Conservation (phyloP, 2,888 invertebrate species). For the Lycocerus yunnanus region DNA sequence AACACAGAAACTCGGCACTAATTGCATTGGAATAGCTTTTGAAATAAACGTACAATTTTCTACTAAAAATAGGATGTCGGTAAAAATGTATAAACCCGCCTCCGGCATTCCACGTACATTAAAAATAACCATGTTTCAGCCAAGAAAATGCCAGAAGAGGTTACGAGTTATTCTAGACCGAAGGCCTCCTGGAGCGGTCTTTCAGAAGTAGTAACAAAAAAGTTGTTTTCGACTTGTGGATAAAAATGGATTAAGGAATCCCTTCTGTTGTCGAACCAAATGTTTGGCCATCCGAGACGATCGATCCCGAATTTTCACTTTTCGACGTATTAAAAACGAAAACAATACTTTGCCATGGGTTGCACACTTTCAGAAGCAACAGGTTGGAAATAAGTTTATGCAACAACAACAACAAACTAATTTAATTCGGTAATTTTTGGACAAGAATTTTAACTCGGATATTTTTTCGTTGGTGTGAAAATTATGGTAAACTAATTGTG, state of each 20-base stretch:
- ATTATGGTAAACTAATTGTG: neutral
- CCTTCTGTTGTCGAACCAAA: too few species aligned
- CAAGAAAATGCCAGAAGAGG: conserved; percentile 26
- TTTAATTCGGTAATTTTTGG: neutral
- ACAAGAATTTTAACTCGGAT: neutral
- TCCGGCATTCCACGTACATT: conserved; percentile 28
- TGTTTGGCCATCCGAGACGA: too few species aligned
- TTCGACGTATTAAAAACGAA: too few species aligned
- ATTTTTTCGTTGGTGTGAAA: too few species aligned
- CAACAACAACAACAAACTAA: too few species aligned
- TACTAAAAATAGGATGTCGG: conserved; percentile 15
- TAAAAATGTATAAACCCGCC: conserved; percentile 21
- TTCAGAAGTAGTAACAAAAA: neutral
- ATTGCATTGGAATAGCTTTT: conserved; percentile 10
- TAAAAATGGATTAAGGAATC: too few species aligned
- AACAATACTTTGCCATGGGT: neutral
- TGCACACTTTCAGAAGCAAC: neutral
- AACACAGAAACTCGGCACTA: neutral
- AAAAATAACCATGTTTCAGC: conserved; percentile 27
- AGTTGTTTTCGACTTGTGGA: neutral
- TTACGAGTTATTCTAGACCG: conserved; percentile 29
- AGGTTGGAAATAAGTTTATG: neutral
- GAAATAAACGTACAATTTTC: conserved; percentile 9
- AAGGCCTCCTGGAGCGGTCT: conserved; percentile 23
- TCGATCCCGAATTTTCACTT: too few species aligned